phyloP scores from a whole-genome alignment of 1,140 invertebrate genomes.

The Mesaphorura yosii region DNA sequence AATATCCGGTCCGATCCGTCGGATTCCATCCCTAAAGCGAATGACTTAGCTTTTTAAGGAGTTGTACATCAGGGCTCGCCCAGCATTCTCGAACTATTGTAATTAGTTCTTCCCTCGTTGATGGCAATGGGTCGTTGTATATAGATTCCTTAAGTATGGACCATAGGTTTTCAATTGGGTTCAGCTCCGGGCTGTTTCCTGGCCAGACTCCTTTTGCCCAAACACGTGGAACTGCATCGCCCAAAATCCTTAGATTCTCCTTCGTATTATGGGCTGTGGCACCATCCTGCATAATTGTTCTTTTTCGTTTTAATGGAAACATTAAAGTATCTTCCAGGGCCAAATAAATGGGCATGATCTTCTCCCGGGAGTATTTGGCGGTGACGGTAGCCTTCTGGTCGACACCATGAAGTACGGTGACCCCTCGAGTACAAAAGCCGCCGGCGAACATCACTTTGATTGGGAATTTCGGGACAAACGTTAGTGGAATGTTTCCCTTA shows the following conservation, averaged over 20 bases:
- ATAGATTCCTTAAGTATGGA: neutral
- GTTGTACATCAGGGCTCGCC: neutral
- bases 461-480: neutral
- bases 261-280: neutral
- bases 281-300: neutral
- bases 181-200: neutral
- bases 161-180: slow-evolving; percentile 1
- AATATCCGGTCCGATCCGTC: neutral
- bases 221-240: neutral
- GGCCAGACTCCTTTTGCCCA: neutral
- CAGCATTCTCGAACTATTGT: neutral
- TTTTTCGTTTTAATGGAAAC: neutral
- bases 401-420: neutral
- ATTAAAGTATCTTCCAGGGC: neutral
- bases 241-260: neutral
- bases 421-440: neutral
- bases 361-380: neutral
- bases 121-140: neutral
- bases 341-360: neutral
- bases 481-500: neutral
- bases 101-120: neutral
- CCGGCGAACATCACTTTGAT: neutral
- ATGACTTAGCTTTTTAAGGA: neutral
- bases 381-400: neutral
- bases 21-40: neutral